Base-by-base conservation (phyloP, 2,888 invertebrate genomes). In the Meghimatium bilineatum region DNA sequence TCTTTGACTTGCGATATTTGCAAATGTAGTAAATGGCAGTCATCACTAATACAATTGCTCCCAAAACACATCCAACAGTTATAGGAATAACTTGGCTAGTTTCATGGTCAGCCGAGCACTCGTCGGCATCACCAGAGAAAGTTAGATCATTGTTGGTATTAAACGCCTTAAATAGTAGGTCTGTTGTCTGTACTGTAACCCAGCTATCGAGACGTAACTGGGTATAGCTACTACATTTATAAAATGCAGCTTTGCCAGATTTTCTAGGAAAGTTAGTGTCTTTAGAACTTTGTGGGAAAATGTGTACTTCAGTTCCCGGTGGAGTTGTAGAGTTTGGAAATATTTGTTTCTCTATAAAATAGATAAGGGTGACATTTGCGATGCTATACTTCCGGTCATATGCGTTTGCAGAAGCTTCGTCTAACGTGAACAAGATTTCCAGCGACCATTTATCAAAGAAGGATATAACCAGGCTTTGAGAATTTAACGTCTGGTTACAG, bases 401-500 rank as follows among this genome's bases (percentile, higher is more conserved):
- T 17, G 3, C 23, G 14, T 14, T 1, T 26, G 38, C 20, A 14
- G 17, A 14, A 14, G 1, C 17, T 14, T 66, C 44, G 17, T 77
- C 66, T 56, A 76, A 36, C 10, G 56, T 76, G 12, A 80, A 80
- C 3, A 71, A 32, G 8, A 80, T 52, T 67, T 69, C 49, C n/a
- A 80, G 72, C 26, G 52, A 56, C 80, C 80, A 80, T n/a, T 49
- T 60, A 3, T 80, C 29, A 38, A 80, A 80, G 60, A 80, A 80
- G 34, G 71, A 52, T 71, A 80, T 80, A 26, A 56, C 56, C 3
- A 80, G 60, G 29, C 36, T 60, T 60, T 80, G 80, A 23, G 72
- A 32, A 29, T 67, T 32, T 8, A 36, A 14, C 26, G 80, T 32
- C 29, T 26, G 36, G 20, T 71, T 71, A 49, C 80, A 80, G 72